Base-by-base conservation (phyloP, 2,113 vertebrate species). In the Ctenomys sociabilis region DNA sequence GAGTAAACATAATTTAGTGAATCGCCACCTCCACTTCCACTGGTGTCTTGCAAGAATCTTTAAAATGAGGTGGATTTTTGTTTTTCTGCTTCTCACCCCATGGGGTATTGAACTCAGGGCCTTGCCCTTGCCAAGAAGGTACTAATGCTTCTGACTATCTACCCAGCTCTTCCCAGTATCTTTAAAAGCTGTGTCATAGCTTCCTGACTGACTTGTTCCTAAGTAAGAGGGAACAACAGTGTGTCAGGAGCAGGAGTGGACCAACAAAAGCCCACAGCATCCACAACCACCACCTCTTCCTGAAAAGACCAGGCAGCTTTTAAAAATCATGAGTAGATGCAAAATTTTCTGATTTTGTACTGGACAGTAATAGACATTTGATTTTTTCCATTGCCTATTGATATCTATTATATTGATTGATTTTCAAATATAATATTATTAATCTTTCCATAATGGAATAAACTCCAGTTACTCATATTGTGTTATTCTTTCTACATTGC, bases 351-450 rank as follows among this genome's bases (percentile, higher is more conserved):
- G 2, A 37, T 49, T n/a, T 81, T 68, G 63, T 37, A 37, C 52
- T 78, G 54, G 7, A 52, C 19, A 24, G 35, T 68, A 45, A 90
- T 49, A 64, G 49, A 28, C 21, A 80, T 64, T 49, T 70, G 32
- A 54, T 45, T 92, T 92, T 92, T 94, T 91, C n/a, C 80, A 72
- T 66, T 87, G 57, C 24, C 30, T 75, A 3, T 85, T 30, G 40
- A 83, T 93, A 43, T 9, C 3, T 13, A 35, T 87, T 54, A 28
- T 64, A 61, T 12, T 88, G 57, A 77, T 63, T 85, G 30, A 75
- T 78, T 95, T 95, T 96, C 28, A 66, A 90, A 87, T 90, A 83
- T 54, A 12, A 35, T 86, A 52, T 61, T 43, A 52, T 54, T 43
- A 84, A 13, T 2, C 43, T 86, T 80, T 21, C n/a, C 45, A 32